Percentiles rank a stretch among this genome's conserved stretches.
phyloP scores from a whole-genome alignment of 2,113 vertebrate genomes.

The Chionomys nivalis region DNA sequence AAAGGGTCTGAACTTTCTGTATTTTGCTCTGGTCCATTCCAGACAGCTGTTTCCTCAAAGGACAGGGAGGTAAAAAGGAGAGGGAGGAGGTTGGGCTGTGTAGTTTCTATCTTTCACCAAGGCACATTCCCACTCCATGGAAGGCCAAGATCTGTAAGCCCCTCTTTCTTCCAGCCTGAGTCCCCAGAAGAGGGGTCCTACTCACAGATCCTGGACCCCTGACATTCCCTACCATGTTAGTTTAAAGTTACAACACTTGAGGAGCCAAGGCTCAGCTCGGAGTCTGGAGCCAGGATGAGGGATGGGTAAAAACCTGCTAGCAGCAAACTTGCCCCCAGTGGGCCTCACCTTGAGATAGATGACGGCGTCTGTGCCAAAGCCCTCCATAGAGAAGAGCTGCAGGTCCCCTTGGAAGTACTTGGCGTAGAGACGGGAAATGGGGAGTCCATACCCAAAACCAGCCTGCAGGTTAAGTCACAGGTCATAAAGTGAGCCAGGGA shows the following conservation, averaged over 20 bases:
- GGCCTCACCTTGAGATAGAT: constrained; percentile 93
- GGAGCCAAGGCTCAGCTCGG: background rate
- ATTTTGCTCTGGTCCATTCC: background rate
- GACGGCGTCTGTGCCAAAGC: constrained; percentile 94
- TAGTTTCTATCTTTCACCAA: background rate
- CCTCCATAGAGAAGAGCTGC: constrained; percentile 97
- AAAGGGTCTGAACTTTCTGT: background rate
- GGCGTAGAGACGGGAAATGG: constrained; percentile 96
- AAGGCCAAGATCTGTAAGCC: background rate
- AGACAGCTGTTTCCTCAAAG: background rate
- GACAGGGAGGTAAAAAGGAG: background rate
- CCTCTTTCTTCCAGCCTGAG: background rate
- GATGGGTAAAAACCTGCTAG: background rate
- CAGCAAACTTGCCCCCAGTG: background rate
- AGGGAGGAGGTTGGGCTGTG: background rate
- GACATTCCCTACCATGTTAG: background rate
- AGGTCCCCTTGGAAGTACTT: constrained; percentile 98
- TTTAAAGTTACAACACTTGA: background rate
- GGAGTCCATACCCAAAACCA: constrained; percentile 95
- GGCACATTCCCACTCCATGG: background rate
- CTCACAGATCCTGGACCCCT: background rate
- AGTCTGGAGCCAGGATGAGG: background rate
- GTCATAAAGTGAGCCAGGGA: background rate
- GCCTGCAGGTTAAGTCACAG: constrained; percentile 84
- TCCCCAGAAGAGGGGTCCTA: background rate